phyloP scores from a whole-genome alignment of 1,140 invertebrate genomes.

The Dinoponera quadriceps region DNA sequence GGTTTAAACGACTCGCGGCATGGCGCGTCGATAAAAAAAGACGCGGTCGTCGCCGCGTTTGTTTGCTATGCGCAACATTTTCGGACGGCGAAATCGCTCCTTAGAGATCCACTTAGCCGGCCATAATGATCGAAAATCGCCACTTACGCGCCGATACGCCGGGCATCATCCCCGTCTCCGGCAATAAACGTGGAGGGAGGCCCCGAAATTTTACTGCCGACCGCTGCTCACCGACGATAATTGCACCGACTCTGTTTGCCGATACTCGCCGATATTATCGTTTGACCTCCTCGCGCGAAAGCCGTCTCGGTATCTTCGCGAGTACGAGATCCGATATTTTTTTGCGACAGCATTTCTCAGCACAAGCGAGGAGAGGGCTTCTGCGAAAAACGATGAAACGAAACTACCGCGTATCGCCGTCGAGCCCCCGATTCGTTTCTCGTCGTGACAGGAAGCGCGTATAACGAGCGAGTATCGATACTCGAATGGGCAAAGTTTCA shows the following conservation, averaged over 20 bases:
- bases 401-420: background rate
- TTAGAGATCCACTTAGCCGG: constrained; percentile 62
- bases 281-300: background rate
- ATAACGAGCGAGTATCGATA: constrained; percentile 10
- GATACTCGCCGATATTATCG: constrained; percentile 44
- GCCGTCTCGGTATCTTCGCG: constrained; percentile 14
- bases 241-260: constrained; percentile 59
- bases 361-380: background rate
- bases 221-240: constrained; percentile 54
- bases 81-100: constrained; percentile 49
- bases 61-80: constrained; percentile 63
- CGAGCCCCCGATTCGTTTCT: constrained; percentile 15
- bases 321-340: constrained; percentile 40
- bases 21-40: background rate
- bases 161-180: constrained; percentile 40
- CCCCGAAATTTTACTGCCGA: constrained; percentile 61
- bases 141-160: constrained; percentile 55
- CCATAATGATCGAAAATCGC: constrained; percentile 70
- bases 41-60: constrained; percentile 21
- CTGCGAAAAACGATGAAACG: constrained; percentile 16
- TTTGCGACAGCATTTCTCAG: constrained; percentile 3
- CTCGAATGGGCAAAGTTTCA: background rate
- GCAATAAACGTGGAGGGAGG: constrained; percentile 55
- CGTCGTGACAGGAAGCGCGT: background rate
- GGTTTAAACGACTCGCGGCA: constrained; percentile 30